Conservation (phyloP, 2,888 invertebrate species). For the Brachylomia viminalis region DNA sequence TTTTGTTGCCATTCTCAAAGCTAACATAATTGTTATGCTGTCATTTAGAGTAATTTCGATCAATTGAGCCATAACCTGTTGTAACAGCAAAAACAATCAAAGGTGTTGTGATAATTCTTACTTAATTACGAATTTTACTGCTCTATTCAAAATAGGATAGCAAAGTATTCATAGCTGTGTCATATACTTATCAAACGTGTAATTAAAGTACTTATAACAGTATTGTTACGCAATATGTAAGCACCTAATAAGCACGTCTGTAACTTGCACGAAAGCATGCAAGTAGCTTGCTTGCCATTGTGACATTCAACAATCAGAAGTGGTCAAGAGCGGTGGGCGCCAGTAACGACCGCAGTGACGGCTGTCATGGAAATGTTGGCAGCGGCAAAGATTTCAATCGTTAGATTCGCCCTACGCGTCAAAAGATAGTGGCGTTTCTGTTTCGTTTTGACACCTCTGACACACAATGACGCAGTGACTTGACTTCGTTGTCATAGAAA, state of each 20-base stretch:
- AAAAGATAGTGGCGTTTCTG: not conserved
- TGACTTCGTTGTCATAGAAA: not conserved
- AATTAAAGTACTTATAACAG: conserved; percentile 32
- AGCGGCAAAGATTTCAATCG: not conserved
- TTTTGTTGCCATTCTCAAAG: not conserved
- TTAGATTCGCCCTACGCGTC: not conserved
- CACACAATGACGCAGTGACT: not conserved
- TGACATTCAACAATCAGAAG: not conserved
- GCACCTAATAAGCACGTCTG: not conserved
- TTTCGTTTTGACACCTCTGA: not conserved
- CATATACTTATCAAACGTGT: conserved; percentile 24
- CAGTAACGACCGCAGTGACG: not conserved
- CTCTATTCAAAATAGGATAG: conserved; percentile 60
- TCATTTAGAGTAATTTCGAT: conserved; percentile 34
- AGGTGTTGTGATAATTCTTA: conserved; percentile 13
- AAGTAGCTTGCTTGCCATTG: not conserved
- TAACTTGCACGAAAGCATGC: not conserved
- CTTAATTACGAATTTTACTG: conserved; percentile 15
- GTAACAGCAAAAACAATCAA: conserved; percentile 6
- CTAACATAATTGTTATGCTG: not conserved
- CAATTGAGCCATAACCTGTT: conserved; percentile 22
- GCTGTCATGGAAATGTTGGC: not conserved
- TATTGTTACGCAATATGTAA: conserved; percentile 22
- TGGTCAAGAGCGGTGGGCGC: not conserved
- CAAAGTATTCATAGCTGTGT: conserved; percentile 47